Evolutionary conservation across 2,113 vertebrate species (phyloP).

Genomic region (Siniperca chuatsi): DNA sequence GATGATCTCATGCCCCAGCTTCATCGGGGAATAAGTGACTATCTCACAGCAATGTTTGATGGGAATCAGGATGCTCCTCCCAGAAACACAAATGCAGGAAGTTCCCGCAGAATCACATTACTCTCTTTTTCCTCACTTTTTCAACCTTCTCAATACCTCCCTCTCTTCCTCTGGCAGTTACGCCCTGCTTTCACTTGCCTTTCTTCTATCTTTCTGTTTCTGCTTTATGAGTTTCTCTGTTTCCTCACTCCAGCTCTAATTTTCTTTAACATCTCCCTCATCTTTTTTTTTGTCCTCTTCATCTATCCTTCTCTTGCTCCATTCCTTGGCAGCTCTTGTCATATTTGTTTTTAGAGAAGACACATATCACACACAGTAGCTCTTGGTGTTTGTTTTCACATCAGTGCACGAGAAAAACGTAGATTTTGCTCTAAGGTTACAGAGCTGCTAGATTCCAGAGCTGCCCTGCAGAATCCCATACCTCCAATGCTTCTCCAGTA

Average conservation of each 20-base stretch:
- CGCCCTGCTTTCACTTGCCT: conserved; percentile 11
- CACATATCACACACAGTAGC: neutral
- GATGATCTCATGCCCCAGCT: conserved; percentile 62
- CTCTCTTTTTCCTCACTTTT: conserved; percentile 9
- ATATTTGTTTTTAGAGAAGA: conserved; percentile 1
- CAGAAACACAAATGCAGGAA: conserved; percentile 68
- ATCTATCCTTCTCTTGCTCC: neutral
- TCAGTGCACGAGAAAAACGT: neutral
- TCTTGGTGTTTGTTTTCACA: conserved; percentile 32
- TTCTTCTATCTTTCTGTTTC: neutral
- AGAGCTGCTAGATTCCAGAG: conserved; percentile 21
- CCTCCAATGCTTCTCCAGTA: conserved; percentile 13
- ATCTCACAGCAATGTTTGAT: conserved; percentile 49
- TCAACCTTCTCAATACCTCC: conserved; percentile 8
- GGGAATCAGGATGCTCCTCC: conserved; percentile 78
- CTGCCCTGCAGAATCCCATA: neutral
- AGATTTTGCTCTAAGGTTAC: conserved; percentile 31
- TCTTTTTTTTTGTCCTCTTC: neutral
- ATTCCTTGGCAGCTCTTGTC: neutral
- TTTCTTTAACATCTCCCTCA: neutral
- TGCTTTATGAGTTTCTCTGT: neutral
- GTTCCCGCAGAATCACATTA: conserved; percentile 43
- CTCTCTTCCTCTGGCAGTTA: conserved; percentile 6
- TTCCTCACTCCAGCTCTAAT: neutral
- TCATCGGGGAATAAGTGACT: conserved; percentile 51